A percentile compares a stretch with the other conserved stretches of the same genome.
Conservation (phyloP, 2,797 vertebrate species). For the Salmo trutta region DNA sequence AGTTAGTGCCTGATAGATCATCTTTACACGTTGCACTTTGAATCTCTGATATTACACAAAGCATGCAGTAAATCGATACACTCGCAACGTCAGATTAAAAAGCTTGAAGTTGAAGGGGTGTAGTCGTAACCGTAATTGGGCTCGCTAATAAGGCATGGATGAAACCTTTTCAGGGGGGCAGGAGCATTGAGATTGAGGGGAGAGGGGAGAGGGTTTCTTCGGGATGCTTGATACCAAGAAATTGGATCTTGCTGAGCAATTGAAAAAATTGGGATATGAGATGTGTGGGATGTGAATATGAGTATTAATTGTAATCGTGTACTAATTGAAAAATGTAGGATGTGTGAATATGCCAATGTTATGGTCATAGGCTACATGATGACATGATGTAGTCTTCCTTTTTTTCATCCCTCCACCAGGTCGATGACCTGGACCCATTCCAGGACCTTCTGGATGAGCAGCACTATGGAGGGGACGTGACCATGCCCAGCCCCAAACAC, state of each 20-base stretch:
- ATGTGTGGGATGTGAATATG: too few relatives aligned
- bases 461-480: slow-evolving; percentile 87
- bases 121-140: slow-evolving; percentile 60
- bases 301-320: too few relatives aligned
- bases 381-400: slow-evolving; percentile 47
- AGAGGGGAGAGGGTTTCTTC: background rate
- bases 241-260: background rate
- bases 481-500: slow-evolving; percentile 93
- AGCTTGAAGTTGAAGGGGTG: slow-evolving; percentile 47
- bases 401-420: slow-evolving; percentile 73
- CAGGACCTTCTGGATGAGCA: slow-evolving; percentile 93
- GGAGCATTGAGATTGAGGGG: slow-evolving; percentile 24
- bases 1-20: slow-evolving; percentile 43
- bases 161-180: slow-evolving; percentile 17
- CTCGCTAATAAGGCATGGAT: slow-evolving; percentile 58
- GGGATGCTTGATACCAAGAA: background rate
- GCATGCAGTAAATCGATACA: slow-evolving; percentile 59
- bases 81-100: slow-evolving; percentile 43
- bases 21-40: slow-evolving; percentile 20
- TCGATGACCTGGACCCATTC: slow-evolving; percentile 91
- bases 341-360: background rate
- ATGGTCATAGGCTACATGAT: slow-evolving; percentile 13
- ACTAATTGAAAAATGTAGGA: background rate
- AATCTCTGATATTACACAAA: slow-evolving; percentile 50
- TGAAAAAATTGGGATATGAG: background rate